Evolutionary conservation across 2,888 invertebrate genomes (phyloP), one percentile per base, ranked within the genome.

Genomic region (Trimorus sp.): DNA sequence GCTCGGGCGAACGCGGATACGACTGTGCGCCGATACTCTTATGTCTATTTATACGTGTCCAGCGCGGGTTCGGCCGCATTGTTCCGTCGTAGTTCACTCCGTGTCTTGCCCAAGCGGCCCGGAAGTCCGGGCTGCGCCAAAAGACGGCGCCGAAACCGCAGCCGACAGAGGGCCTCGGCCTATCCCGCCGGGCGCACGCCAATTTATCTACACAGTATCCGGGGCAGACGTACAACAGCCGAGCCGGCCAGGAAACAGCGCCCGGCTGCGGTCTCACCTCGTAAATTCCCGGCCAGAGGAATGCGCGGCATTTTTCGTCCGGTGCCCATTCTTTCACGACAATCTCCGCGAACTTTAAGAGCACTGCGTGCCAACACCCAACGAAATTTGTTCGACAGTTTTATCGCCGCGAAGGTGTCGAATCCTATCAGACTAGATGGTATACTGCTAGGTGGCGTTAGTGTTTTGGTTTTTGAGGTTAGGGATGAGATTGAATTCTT

Each of bases 151-250:
- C 56, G 59, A 81, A 82, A 84, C 76, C 82, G 75, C 81, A 79
- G 70, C 75, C 58, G 54, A 66, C 53, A 74, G 79, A 71, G 76
- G 70, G 75, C 74, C 70, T 65, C 73, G 15, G 59, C 78, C 83
- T 63, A 53, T 79, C 79, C 60, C 66, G 76, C 48, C 63, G 69
- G 62, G 70, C 79, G 58, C 74, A 83, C 80, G 87, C 88, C 89
- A 90, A 90, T 90, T 90, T 90, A 90, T 90, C 90, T 89, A 90
- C 90, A 89, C 90, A 90, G 90, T 90, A 90, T 89, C 90, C 63
- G 84, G 84, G 86, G 87, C 89, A 87, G 88, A 89, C 89, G 90
- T 90, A 87, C 88, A 90, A 89, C 88, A 85, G 87, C 86, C 88
- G 87, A 88, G 87, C 87, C 82, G 79, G 51, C 74, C 79, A 65